These are phyloP conservation scores for Anabacerthia variegaticeps DNA, from an alignment of 2,797 vertebrate genomes.

Conservation along the genomic window DNA sequence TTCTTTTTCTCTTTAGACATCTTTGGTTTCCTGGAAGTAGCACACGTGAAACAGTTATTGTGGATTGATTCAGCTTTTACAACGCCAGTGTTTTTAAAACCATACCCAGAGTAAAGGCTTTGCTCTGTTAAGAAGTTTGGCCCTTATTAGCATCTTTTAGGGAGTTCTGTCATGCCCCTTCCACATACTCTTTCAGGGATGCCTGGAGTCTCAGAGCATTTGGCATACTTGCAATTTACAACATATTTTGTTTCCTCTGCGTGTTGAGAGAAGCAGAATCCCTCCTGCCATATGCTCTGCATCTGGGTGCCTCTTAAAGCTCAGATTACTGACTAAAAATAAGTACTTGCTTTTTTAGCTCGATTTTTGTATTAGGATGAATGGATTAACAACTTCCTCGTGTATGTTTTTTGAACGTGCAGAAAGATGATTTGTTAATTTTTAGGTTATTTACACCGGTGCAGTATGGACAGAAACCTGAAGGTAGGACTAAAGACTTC, in stretches of 20 bases:
- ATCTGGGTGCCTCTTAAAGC: background rate
- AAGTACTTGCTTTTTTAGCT: background rate
- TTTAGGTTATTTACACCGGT: constrained; percentile 88
- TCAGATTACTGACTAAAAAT: background rate
- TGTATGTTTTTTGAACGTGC: background rate
- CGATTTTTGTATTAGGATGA: background rate
- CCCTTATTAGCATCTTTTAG: background rate
- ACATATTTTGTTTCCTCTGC: background rate
- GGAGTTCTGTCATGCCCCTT: too few relatives aligned
- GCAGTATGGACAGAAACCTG: constrained; percentile 89
- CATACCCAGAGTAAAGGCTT: background rate
- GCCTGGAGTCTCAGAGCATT: background rate
- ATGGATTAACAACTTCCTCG: background rate
- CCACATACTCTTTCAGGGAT: background rate
- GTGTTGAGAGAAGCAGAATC: background rate
- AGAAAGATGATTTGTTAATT: background rate
- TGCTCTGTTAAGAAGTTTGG: background rate
- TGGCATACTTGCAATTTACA: background rate
- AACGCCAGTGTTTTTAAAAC: background rate
- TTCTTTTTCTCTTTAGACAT: background rate
- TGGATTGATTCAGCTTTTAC: background rate
- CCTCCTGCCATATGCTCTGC: background rate
- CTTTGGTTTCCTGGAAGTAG: background rate
- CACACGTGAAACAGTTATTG: background rate
- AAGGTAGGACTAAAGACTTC: constrained; percentile 83